These are phyloP conservation scores for Leptonema lineaticorne DNA, from an alignment of 1,140 invertebrate genomes.

Conservation along the genomic window DNA sequence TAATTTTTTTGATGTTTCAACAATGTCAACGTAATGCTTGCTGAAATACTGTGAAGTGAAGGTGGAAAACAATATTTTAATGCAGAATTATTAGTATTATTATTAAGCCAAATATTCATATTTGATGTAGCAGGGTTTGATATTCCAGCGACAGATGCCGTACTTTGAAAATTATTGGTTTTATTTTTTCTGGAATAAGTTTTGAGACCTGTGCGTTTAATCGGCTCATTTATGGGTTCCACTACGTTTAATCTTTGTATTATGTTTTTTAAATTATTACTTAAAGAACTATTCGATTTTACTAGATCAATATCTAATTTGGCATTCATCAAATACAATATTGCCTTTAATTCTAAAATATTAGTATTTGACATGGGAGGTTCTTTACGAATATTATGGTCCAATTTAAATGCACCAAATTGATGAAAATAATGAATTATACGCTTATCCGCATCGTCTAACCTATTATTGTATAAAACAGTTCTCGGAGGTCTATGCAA, in stretches of 20 bases:
- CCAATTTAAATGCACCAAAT: background rate
- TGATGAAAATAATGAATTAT: background rate
- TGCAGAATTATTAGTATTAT: background rate
- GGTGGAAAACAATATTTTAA: background rate
- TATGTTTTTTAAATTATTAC: background rate
- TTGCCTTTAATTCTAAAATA: conserved; percentile 9
- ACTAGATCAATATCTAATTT: conserved; percentile 21
- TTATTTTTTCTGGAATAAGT: conserved; percentile 37
- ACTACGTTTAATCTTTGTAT: background rate
- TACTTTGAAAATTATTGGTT: background rate
- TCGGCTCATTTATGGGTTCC: background rate
- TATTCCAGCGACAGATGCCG: too few species aligned
- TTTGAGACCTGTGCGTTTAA: conserved; percentile 22
- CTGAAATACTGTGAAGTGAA: background rate
- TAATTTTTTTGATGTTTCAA: background rate
- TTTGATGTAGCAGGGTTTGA: background rate
- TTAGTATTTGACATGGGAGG: conserved; percentile 5
- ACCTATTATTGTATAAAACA: background rate
- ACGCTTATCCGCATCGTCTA: background rate
- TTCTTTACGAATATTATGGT: background rate
- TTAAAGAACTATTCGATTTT: background rate
- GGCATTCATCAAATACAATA: conserved; percentile 22
- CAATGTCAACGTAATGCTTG: background rate
- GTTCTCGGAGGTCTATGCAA: background rate
- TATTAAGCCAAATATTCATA: background rate